Base-by-base conservation (phyloP, 1,140 invertebrate genomes). In the Rhyacophila brunnea region DNA sequence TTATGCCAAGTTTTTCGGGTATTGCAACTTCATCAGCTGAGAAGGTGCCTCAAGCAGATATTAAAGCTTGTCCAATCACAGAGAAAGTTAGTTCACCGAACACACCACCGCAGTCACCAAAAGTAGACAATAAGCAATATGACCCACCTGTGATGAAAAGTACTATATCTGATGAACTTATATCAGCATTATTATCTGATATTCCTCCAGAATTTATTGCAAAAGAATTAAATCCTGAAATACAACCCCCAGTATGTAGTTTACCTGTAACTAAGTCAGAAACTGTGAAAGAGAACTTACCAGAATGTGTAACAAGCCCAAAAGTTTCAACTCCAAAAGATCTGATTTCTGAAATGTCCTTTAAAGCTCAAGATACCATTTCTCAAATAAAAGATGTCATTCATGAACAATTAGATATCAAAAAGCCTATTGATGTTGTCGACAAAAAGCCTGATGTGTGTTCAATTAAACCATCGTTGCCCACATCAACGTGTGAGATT, bases 161-260 rank as follows among this genome's bases (percentile, higher is more conserved):
- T 42, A n/a, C 50, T 23, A 42, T 60, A 28, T 14, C 59, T 3
- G 59, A 61, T 14, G 59, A 61, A 15, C 42, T 61, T 10, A 61
- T 61, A 7, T 13, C 50, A 34, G 18, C 20, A 14, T 38, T 61
- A 18, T 35, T 61, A 2, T 50, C 52, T 14, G 53, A 61, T 51
- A 51, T 36, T 10, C 59, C 59, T 13, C 59, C 59, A 23, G 9
- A 11, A 13, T 32, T 23, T 49, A 17, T 58, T 11, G 19, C 47
- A 13, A n/a, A 58, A 17, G 32, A 6, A n/a, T 40, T 42, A 17
- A 56, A 56, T 9, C 5, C 35, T 7, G 49, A 4, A 5, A 23
- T 38, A 7, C 15, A 40, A 15, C 4, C 4, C 7, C n/a, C 14
- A n/a, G n/a, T 52, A 42, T 14, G 13, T 23, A 11, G n/a, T 4